Base-by-base conservation (phyloP, 2,888 invertebrate species). In the Tachystola acroxantha region DNA sequence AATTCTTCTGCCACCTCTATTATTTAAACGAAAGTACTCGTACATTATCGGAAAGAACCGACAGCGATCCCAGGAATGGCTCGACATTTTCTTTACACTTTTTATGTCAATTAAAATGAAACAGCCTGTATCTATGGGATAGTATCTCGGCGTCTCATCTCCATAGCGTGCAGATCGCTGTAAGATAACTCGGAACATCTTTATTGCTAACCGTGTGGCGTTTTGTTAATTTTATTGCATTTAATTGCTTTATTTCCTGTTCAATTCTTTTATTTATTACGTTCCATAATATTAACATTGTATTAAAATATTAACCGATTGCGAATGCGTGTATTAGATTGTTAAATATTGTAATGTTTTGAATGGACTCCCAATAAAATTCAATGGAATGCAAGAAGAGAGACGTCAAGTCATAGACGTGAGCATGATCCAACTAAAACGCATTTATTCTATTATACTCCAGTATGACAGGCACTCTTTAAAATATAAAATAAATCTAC, bases 181-280 rank as follows among this genome's bases (percentile, higher is more conserved):
- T 14, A 5, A 13, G 42, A 42, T 42, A 42, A 14, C 35, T 24
- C 34, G 7, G 32, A 37, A 43, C 37, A 39, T 37, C 37, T 43
- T 43, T 43, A 43, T 40, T 36, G 32, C 39, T 30, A 37, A 41
- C 34, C 40, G 40, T 31, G 40, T 22, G 40, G 28, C 35, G 41
- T 40, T 42, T 43, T 39, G 43, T 43, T 47, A 40, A 43, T 50
- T 47, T 47, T 45, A 44, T 47, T 45, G 39, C 45, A 16, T 34
- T 40, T 49, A 49, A 54, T 54, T 52, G 43, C 48, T 49, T 49
- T 48, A 53, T 54, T 50, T 54, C 54, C 49, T 45, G 45, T 44
- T 35, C 28, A 39, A 31, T 30, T 26, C 29, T 43, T 40, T 43
- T 40, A 41, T 40, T 43, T 34, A 32, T 37, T 29, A 20, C 25